Base-by-base conservation (phyloP, 1,140 invertebrate genomes). In the Trachymyrmex septentrionalis region DNA sequence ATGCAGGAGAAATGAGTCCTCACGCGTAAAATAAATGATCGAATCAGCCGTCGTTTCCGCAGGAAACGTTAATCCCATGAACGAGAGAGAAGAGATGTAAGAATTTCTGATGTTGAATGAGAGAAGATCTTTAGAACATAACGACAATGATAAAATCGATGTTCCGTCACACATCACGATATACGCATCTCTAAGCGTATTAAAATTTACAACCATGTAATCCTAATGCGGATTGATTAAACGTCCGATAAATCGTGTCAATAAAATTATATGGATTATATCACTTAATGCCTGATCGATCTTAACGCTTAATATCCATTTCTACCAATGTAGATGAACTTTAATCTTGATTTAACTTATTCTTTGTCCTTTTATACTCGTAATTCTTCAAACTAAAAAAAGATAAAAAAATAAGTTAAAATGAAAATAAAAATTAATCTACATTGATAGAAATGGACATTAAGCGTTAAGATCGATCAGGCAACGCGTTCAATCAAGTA, bases 11-110 rank as follows among this genome's bases (percentile, higher is more conserved):
- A 86, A 91, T 78, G 87, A 91, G 76, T 86, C 67, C 69, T 86
- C 64, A 61, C 73, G 64, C 86, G 84, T 86, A 89, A 90, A 91
- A 92, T 91, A 90, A 91, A 92, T 86, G 86, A 91, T 87, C 90
- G 73, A 67, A 90, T 90, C 89, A 90, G 64, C 59, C 81, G 76
- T 78, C 89, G 81, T 78, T 88, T 81, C 61, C 86, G 59, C 71
- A 38, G 50, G 84, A 90, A 77, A 87, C 44, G 44, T 75, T 55
- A n/a, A n/a, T 9, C 24, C 53, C 3, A 19, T 9, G 38, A 7
- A 38, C 10, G 21, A 69, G 21, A 50, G 6, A 24, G 57, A 59
- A n/a, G 55, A n/a, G 34, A 77, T 6, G 61, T 48, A 0, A 21
- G 30, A 10, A 14, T 44, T 66, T 10, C 34, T 30, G 30, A 24